A percentile compares a stretch with the other conserved stretches of the same genome.
Conservation (phyloP, 1,140 invertebrate genomes). For the Lepidurus couesii region DNA sequence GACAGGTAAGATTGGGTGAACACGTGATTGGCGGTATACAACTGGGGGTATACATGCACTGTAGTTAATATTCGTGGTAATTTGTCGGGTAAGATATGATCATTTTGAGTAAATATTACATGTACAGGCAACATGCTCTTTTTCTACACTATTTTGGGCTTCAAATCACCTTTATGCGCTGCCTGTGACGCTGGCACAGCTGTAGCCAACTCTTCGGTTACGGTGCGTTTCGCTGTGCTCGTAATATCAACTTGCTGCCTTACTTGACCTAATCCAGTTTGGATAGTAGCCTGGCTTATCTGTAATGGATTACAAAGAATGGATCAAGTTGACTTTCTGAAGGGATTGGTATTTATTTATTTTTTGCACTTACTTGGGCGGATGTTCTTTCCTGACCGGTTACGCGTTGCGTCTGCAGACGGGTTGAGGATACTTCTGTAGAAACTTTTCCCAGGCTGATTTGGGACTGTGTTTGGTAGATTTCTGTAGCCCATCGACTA, state of each 20-base stretch:
- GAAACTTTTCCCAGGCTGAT: neutral
- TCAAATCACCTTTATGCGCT: neutral
- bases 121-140: neutral
- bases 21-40: neutral
- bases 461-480: neutral
- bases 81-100: neutral
- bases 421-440: neutral
- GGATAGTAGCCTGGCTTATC: slow-evolving; percentile 9
- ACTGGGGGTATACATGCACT: neutral
- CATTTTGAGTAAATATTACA: neutral
- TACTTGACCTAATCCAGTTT: neutral
- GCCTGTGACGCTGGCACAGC: slow-evolving; percentile 1
- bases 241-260: neutral
- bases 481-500: slow-evolving; percentile 6
- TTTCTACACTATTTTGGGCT: neutral
- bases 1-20: too few species aligned
- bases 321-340: neutral
- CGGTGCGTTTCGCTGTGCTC: slow-evolving; percentile 13
- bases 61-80: neutral
- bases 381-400: slow-evolving; percentile 1
- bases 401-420: neutral
- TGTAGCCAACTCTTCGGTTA: slow-evolving; percentile 27
- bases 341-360: neutral
- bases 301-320: neutral
- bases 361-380: neutral